phyloP scores from a whole-genome alignment of 2,888 invertebrate species.

The Zonitis immaculata region DNA sequence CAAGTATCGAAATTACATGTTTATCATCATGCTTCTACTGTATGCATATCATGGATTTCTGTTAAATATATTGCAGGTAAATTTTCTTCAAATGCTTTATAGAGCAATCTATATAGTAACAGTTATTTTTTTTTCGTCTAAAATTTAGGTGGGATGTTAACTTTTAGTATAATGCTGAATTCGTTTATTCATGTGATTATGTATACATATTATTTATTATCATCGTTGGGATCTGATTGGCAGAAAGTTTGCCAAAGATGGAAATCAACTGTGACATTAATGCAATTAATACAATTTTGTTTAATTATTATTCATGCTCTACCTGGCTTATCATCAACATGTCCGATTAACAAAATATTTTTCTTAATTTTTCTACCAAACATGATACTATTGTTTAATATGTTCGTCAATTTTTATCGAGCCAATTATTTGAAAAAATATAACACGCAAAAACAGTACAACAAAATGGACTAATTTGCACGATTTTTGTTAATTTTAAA shows the following conservation, averaged over 20 bases:
- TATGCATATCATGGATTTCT: constrained; percentile 57
- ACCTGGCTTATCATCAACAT: constrained; percentile 55
- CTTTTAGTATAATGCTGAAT: constrained; percentile 63
- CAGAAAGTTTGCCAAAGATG: constrained; percentile 55
- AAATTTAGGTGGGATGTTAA: constrained; percentile 60
- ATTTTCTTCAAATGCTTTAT: too few relatives aligned
- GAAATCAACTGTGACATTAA: constrained; percentile 54
- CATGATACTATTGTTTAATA: constrained; percentile 61
- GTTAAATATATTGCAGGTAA: constrained; percentile 64
- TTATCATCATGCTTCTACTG: constrained; percentile 65
- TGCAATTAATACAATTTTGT: constrained; percentile 71
- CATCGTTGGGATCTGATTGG: constrained; percentile 57
- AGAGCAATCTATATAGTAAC: too few relatives aligned
- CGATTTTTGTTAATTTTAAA: too few relatives aligned
- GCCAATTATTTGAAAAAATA: too few relatives aligned
- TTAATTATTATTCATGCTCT: constrained; percentile 58
- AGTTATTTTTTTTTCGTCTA: too few relatives aligned
- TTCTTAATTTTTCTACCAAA: constrained; percentile 58
- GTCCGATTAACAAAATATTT: constrained; percentile 53
- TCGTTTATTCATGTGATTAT: constrained; percentile 67
- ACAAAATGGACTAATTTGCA: too few relatives aligned
- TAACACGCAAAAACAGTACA: too few relatives aligned
- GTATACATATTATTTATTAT: constrained; percentile 69
- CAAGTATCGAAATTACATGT: constrained; percentile 70
- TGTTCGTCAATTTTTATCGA: constrained; percentile 70